These are phyloP conservation scores for Punctoribates punctum DNA, from an alignment of 2,888 invertebrate species.

Conservation along the genomic window DNA sequence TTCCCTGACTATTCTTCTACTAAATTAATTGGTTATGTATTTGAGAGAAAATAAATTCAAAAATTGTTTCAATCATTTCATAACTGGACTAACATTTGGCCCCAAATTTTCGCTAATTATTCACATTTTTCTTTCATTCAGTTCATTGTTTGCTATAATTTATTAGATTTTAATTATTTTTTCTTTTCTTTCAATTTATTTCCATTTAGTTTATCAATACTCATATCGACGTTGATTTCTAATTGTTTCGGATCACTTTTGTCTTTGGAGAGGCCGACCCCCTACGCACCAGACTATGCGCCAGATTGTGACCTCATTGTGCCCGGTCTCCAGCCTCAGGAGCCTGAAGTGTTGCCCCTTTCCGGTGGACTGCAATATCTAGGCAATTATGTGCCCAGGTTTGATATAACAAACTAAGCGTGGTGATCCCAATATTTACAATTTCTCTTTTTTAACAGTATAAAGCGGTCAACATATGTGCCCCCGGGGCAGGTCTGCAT, in stretches of 20 bases:
- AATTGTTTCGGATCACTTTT: neutral
- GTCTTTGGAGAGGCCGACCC: constrained; percentile 41
- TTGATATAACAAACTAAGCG: neutral
- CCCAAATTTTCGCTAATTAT: too few relatives aligned
- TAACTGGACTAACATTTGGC: too few relatives aligned
- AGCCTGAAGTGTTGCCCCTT: constrained; percentile 11
- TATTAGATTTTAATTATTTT: too few relatives aligned
- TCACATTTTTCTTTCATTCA: too few relatives aligned
- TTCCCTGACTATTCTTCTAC: too few relatives aligned
- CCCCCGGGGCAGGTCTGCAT: constrained; percentile 48
- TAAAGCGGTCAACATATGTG: constrained; percentile 43
- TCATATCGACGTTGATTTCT: constrained; percentile 7
- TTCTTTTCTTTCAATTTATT: neutral
- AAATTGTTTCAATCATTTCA: too few relatives aligned
- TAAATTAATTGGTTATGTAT: too few relatives aligned
- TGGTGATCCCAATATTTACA: neutral
- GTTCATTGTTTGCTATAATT: too few relatives aligned
- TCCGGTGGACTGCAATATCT: constrained; percentile 45
- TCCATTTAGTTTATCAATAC: constrained; percentile 4
- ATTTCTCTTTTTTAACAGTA: neutral
- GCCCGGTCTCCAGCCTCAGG: constrained; percentile 32
- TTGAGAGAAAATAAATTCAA: too few relatives aligned
- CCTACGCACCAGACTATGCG: constrained; percentile 44
- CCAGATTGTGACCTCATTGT: constrained; percentile 47
- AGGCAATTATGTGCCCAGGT: constrained; percentile 47